Conservation (phyloP, 2,113 vertebrate genomes). For the Promerops cafer region DNA sequence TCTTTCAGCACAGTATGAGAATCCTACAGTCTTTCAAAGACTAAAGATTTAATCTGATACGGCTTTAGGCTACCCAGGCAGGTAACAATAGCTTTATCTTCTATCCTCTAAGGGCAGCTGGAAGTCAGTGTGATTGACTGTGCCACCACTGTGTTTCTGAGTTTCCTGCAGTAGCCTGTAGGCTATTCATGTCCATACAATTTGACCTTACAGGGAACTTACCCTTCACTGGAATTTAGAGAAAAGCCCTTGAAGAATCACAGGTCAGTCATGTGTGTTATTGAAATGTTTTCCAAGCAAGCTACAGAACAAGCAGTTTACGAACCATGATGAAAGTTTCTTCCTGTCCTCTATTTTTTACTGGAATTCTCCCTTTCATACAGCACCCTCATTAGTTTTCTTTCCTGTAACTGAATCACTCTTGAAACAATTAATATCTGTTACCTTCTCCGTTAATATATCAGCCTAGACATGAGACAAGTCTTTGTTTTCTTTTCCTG, state of each 20-base stretch:
- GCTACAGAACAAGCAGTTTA: neutral
- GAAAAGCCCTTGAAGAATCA: slow-evolving; percentile 44
- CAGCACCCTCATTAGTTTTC: neutral
- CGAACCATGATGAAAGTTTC: slow-evolving; percentile 2
- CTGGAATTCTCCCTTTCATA: neutral
- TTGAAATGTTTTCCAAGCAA: slow-evolving; percentile 22
- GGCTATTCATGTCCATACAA: slow-evolving; percentile 23
- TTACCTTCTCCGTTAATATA: slow-evolving; percentile 26
- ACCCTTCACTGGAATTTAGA: slow-evolving; percentile 1
- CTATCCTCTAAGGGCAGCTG: neutral
- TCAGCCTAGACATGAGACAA: slow-evolving; percentile 36
- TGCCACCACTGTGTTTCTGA: slow-evolving; percentile 3
- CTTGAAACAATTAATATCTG: slow-evolving; percentile 31
- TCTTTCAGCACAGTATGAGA: neutral
- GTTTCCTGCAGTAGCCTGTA: neutral
- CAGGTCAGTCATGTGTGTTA: slow-evolving; percentile 47
- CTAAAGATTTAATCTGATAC: slow-evolving; percentile 14
- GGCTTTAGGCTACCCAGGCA: slow-evolving; percentile 15
- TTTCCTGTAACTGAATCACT: slow-evolving; percentile 29
- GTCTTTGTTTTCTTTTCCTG: slow-evolving; percentile 45
- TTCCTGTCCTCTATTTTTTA: slow-evolving; percentile 14
- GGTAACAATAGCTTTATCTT: slow-evolving; percentile 55
- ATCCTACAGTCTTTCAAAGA: slow-evolving; percentile 1
- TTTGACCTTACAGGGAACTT: slow-evolving; percentile 31
- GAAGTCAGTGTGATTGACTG: slow-evolving; percentile 39